These are phyloP conservation scores for Lucinisca nassula DNA, from an alignment of 2,888 invertebrate genomes.

Conservation along the genomic window DNA sequence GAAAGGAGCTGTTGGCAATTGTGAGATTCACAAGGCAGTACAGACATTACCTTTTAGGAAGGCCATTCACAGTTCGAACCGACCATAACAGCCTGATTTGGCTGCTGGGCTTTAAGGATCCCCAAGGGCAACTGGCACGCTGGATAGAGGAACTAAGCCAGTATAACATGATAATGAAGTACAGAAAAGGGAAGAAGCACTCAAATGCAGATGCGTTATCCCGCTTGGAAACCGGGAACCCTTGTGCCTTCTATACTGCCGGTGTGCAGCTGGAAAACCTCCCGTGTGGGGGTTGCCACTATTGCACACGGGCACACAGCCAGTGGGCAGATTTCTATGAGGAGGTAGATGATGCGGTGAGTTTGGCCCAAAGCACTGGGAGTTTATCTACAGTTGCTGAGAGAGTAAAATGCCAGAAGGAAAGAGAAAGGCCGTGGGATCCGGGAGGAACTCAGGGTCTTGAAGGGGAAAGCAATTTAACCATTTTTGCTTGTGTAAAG, in stretches of 20 bases:
- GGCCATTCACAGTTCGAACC: not conserved
- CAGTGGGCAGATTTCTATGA: constrained; percentile 32
- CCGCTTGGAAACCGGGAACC: not conserved
- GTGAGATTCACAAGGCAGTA: not conserved
- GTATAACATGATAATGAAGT: not conserved
- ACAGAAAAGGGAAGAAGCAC: not conserved
- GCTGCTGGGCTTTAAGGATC: not conserved
- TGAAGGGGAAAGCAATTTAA: no score
- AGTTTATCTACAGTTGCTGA: no score
- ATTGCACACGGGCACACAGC: constrained; percentile 24
- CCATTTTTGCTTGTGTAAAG: no score
- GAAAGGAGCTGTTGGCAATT: not conserved
- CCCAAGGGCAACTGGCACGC: constrained; percentile 2
- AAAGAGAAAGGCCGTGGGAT: not conserved
- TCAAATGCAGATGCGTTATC: constrained; percentile 14
- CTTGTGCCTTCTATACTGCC: not conserved
- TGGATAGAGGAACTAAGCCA: constrained; percentile 9
- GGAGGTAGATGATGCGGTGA: constrained; percentile 39
- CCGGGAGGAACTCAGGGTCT: no score
- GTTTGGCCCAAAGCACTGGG: not conserved
- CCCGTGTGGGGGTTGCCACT: constrained; percentile 57
- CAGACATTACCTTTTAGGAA: constrained; percentile 1
- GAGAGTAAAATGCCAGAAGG: no score
- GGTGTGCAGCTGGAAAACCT: constrained; percentile 7
- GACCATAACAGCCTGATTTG: constrained; percentile 11